A percentile compares a stretch with the other conserved stretches of the same genome.
These are phyloP conservation scores for Drosophila subobscura DNA, from an alignment of 1,140 invertebrate genomes.

Conservation along the genomic window DNA sequence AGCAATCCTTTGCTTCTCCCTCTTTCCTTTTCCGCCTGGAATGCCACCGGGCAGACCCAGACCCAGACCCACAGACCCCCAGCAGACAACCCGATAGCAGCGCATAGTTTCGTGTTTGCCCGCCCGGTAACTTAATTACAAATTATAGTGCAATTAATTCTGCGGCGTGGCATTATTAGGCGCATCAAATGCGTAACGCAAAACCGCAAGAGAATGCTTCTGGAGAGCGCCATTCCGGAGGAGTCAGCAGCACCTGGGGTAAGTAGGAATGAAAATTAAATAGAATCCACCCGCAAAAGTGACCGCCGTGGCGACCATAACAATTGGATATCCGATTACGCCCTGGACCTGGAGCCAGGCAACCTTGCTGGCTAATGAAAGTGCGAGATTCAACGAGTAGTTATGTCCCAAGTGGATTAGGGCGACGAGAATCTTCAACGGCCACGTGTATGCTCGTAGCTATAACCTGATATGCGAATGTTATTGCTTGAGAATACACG, in stretches of 20 bases:
- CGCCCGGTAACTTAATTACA: slow-evolving; percentile 77
- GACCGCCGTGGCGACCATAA: slow-evolving; percentile 24
- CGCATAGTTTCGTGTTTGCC: slow-evolving; percentile 57
- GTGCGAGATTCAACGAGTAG: slow-evolving; percentile 5
- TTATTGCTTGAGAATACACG: slow-evolving; percentile 99
- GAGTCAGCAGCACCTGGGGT: slow-evolving; percentile 12
- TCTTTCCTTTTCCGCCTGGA: background rate
- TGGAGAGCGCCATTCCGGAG: background rate
- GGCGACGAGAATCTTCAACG: slow-evolving; percentile 87
- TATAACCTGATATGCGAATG: slow-evolving; percentile 95
- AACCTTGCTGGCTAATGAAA: slow-evolving; percentile 8
- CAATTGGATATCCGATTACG: slow-evolving; percentile 22
- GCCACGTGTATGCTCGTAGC: slow-evolving; percentile 97
- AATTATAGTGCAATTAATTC: slow-evolving; percentile 83
- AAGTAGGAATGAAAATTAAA: slow-evolving; percentile 57
- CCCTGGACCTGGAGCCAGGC: no score
- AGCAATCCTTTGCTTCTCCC: slow-evolving; percentile 25
- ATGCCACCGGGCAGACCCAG: slow-evolving; percentile 5
- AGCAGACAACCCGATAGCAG: no score
- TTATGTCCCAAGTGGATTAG: slow-evolving; percentile 12
- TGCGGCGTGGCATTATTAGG: slow-evolving; percentile 73
- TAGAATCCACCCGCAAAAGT: slow-evolving; percentile 45
- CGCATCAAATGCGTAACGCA: slow-evolving; percentile 58
- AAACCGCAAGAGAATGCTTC: slow-evolving; percentile 38
- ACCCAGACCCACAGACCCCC: no score